phyloP scores from a whole-genome alignment of 37 sponge, comb jelly and placozoan species.

The Halisarca cf. caerulea region DNA sequence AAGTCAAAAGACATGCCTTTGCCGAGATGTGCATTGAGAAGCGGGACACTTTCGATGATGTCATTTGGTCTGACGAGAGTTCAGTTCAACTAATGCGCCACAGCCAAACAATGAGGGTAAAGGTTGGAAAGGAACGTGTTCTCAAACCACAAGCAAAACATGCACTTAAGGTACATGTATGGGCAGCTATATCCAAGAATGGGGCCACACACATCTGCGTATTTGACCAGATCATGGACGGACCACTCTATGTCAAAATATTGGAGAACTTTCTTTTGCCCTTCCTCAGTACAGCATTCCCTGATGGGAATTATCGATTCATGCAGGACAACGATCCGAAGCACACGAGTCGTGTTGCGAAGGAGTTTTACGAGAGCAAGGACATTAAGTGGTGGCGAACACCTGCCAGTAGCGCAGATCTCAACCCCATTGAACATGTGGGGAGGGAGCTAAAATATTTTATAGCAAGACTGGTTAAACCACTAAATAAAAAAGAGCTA shows the following conservation, averaged over 20 bases:
- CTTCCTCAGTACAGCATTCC: background rate
- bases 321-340: constrained; percentile 32
- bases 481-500: background rate
- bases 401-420: constrained; percentile 13
- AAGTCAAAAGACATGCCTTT: no score
- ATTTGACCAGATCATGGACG: constrained; percentile 5
- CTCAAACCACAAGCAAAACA: no score
- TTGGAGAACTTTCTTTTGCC: constrained; percentile 3
- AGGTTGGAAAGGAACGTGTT: no score
- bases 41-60: no score
- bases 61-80: no score
- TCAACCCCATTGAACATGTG: background rate
- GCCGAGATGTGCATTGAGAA: no score
- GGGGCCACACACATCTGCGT: constrained; percentile 11
- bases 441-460: constrained; percentile 13
- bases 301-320: background rate
- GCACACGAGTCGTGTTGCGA: background rate
- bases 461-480: constrained; percentile 5
- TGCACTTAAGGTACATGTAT: no score
- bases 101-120: no score
- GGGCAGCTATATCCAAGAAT: background rate
- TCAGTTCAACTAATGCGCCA: no score
- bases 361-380: background rate
- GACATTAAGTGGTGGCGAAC: constrained; percentile 17
- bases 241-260: constrained; percentile 2